Evolutionary conservation across 2,797 vertebrate genomes (phyloP).

Genomic region (Denticeps clupeoides): DNA sequence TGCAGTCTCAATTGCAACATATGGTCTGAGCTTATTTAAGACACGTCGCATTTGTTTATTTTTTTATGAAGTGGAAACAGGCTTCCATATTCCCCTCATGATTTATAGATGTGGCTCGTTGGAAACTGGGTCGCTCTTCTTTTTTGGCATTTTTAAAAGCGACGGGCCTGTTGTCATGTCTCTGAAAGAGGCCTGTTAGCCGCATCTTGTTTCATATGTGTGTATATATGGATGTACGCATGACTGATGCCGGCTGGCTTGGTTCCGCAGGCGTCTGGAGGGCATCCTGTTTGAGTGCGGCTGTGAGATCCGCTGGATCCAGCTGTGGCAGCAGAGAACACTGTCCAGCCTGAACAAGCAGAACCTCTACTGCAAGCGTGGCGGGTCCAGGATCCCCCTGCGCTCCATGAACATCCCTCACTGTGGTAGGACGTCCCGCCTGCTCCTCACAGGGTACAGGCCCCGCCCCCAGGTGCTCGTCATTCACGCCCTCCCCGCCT

Average conservation of each 20-base stretch:
- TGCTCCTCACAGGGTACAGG: not conserved
- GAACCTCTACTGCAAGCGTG: conserved; percentile 75
- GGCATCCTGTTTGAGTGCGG: conserved; percentile 88
- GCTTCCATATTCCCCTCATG: too few species aligned
- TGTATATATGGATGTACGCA: not conserved
- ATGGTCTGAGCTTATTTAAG: too few species aligned
- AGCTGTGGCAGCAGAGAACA: conserved; percentile 89
- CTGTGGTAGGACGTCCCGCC: conserved; percentile 69
- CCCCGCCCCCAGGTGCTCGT: too few species aligned
- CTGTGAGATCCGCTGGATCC: conserved; percentile 95
- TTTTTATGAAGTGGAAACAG: too few species aligned
- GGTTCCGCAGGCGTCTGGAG: conserved; percentile 70
- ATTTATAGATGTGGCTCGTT: too few species aligned
- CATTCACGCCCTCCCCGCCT: not conserved
- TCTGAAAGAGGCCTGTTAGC: too few species aligned
- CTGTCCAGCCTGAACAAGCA: conserved; percentile 79
- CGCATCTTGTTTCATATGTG: too few species aligned
- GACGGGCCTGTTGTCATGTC: too few species aligned
- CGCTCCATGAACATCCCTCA: conserved; percentile 87
- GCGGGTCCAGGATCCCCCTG: conserved; percentile 70
- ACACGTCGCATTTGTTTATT: too few species aligned
- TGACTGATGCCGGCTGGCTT: conserved; percentile 9
- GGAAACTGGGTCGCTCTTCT: too few species aligned
- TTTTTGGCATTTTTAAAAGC: too few species aligned
- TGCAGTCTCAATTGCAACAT: too few species aligned